Base-by-base conservation (phyloP, 2,888 invertebrate species). In the Rhogogaster chlorosoma region DNA sequence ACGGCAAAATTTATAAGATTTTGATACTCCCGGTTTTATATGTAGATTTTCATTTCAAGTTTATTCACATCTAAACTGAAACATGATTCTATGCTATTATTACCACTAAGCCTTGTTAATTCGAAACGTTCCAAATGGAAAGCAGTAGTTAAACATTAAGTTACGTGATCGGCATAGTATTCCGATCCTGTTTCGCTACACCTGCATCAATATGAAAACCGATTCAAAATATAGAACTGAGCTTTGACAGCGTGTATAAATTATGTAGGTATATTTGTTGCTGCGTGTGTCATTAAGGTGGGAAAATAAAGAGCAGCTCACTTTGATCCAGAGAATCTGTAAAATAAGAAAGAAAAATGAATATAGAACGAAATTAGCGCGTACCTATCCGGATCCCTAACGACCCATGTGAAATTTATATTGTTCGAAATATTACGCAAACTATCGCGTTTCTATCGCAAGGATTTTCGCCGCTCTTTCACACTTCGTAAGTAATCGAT, bases 111-210 rank as follows among this genome's bases (percentile, higher is more conserved):
- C 42, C 75, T 38, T 38, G 42, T 75, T 75, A 26, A 75, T 26
- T 38, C 26, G n/a, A 36, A 75, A 75, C 75, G 75, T 38, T 75
- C 36, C 29, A 26, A 75, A 75, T 75, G 75, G 42, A 75, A 53
- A 77, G 32, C 32, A 53, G 18, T 49, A 15, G 73, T 42, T 73
- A 15, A 32, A 49, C 32, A 77, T 77, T 53, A n/a, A 29, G 53
- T 77, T 49, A 77, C 53, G 77, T 49, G 49, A 77, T 77, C 26
- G 77, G 15, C 26, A 29, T 18, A 15, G 67, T 67, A 67, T 32
- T 67, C 12, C 67, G 32, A 67, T 67, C 67, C 32, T 18, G 67
- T 67, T 67, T 67, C 67, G 1, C 18, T 12, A 22, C 42, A 26
- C 32, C 36, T 70, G 36, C 36, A 36, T 36, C 36, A n/a, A 9